Evolutionary conservation across 2,797 vertebrate genomes (phyloP).

Genomic region (Brachymystax lenok): DNA sequence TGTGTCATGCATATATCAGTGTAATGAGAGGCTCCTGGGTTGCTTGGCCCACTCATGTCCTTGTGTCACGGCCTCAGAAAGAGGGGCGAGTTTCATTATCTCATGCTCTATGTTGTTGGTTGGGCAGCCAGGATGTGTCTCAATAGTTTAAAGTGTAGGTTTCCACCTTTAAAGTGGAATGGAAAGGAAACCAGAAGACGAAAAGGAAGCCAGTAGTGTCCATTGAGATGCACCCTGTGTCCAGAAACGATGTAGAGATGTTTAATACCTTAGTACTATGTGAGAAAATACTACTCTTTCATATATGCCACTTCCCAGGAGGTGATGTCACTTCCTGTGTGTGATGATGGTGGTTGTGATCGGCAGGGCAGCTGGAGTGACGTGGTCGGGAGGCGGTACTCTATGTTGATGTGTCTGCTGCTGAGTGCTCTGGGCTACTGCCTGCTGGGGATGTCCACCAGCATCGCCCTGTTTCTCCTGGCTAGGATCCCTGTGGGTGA

Average conservation of each 20-base stretch:
- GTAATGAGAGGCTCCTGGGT: constrained; percentile 34
- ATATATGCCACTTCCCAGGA: not conserved
- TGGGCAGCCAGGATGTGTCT: not conserved
- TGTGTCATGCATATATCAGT: constrained; percentile 23
- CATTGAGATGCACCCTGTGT: not conserved
- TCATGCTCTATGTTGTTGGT: no score
- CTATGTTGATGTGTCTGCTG: constrained; percentile 88
- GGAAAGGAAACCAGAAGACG: no score
- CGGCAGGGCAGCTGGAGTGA: constrained; percentile 98
- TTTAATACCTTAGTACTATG: not conserved
- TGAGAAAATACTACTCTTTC: not conserved
- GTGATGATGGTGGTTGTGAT: constrained; percentile 28
- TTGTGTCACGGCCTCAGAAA: not conserved
- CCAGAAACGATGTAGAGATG: not conserved
- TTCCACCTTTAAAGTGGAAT: not conserved
- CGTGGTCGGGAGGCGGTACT: constrained; percentile 84
- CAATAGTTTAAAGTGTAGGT: not conserved
- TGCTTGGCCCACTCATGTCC: constrained; percentile 1
- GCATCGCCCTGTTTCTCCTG: constrained; percentile 84
- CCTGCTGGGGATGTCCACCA: constrained; percentile 86
- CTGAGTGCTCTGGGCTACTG: constrained; percentile 88
- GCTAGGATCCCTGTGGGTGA: constrained; percentile 84
- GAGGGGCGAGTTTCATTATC: not conserved
- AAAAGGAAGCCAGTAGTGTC: not conserved
- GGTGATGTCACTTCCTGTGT: constrained; percentile 16